phyloP scores from a whole-genome alignment of 2,888 invertebrate genomes.

The Drosophila pseudotakahashii region DNA sequence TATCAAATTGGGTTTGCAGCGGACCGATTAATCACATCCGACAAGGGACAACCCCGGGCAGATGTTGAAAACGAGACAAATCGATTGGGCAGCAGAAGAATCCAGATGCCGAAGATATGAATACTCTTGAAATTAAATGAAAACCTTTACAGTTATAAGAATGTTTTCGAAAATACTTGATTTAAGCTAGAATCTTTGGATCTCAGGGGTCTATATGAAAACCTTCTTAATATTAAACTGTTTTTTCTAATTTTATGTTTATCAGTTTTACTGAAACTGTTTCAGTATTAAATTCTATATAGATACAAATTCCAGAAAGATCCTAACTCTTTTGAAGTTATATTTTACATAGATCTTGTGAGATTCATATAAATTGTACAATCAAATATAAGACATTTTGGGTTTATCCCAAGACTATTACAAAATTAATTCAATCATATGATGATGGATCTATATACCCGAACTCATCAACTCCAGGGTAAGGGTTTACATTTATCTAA shows the following conservation, averaged over 20 bases:
- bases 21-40: constrained; percentile 50
- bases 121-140: neutral
- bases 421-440: neutral
- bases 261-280: too few species aligned
- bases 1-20: constrained; percentile 58
- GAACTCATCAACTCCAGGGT: neutral
- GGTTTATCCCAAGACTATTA: neutral
- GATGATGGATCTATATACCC: neutral
- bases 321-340: too few species aligned
- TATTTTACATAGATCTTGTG: too few species aligned
- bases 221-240: too few species aligned
- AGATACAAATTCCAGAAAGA: too few species aligned
- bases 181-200: too few species aligned
- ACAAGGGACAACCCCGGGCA: constrained; percentile 29
- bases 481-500: neutral
- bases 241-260: too few species aligned
- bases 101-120: neutral
- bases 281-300: too few species aligned
- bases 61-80: constrained; percentile 33
- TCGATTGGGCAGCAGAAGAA: neutral
- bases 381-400: neutral
- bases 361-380: too few species aligned
- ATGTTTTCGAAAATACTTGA: too few species aligned
- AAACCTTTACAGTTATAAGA: too few species aligned
- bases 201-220: too few species aligned